These are phyloP conservation scores for Rutpela maculata DNA, from an alignment of 2,888 invertebrate genomes.

Conservation along the genomic window DNA sequence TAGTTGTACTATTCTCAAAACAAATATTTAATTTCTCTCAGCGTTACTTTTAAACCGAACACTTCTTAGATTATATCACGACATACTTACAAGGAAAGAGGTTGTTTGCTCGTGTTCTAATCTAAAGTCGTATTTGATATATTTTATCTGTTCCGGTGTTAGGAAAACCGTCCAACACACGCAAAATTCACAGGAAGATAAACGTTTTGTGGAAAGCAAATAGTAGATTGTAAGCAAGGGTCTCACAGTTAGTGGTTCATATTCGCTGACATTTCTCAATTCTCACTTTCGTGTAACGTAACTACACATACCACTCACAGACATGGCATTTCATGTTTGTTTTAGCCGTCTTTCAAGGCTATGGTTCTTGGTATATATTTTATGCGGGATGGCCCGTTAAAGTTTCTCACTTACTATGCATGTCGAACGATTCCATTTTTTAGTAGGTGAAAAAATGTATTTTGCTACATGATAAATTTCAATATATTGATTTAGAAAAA, in stretches of 20 bases:
- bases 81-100: constrained; percentile 4
- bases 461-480: no score
- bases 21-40: constrained; percentile 37
- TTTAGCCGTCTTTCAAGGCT: constrained; percentile 14
- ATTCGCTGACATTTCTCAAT: neutral
- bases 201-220: constrained; percentile 20
- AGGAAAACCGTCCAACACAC: constrained; percentile 24
- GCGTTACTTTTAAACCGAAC: constrained; percentile 20
- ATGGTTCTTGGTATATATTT: neutral
- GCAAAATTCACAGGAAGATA: constrained; percentile 24
- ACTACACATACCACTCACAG: constrained; percentile 1
- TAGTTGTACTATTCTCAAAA: neutral
- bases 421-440: no score
- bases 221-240: neutral
- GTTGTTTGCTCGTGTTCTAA: constrained; percentile 45
- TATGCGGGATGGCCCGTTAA: neutral
- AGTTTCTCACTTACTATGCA: neutral
- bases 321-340: constrained; percentile 17
- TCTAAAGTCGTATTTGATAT: constrained; percentile 49
- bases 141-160: constrained; percentile 54
- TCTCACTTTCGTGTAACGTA: neutral
- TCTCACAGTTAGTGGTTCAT: neutral
- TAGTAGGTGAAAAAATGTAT: no score
- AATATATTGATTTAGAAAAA: no score
- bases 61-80: constrained; percentile 10